A percentile compares a stretch with the other conserved stretches of the same genome.
phyloP scores from a whole-genome alignment of 2,113 vertebrate genomes.

The Maylandia zebra region DNA sequence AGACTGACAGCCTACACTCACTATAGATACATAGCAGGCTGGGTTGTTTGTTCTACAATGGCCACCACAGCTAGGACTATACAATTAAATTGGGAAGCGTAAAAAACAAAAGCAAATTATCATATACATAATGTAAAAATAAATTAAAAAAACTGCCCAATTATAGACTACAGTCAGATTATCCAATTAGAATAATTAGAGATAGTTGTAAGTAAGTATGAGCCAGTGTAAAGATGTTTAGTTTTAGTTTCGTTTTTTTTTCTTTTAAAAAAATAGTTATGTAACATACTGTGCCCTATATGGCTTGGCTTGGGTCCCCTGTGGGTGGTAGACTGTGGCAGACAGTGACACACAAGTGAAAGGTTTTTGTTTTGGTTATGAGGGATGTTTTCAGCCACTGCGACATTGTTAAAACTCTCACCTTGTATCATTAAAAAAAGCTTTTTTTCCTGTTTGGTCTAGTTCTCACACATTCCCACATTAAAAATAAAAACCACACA shows the following conservation, averaged over 20 bases:
- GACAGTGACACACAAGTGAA: not conserved
- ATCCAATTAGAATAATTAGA: not conserved
- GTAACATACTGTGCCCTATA: not conserved
- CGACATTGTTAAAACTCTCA: not conserved
- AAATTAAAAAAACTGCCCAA: fast-evolving
- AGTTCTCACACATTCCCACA: constrained; percentile 56
- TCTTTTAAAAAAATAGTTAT: not conserved
- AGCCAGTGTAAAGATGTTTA: not conserved
- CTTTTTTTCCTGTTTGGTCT: constrained; percentile 43
- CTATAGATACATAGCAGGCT: not conserved
- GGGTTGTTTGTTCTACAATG: not conserved
- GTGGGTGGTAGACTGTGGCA: not conserved
- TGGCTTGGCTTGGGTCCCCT: not conserved
- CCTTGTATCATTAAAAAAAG: not conserved
- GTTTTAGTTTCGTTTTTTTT: fast-evolving
- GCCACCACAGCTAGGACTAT: not conserved
- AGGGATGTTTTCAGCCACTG: not conserved
- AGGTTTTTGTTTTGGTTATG: not conserved
- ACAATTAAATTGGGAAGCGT: not conserved
- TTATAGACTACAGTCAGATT: not conserved
- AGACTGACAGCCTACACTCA: not conserved
- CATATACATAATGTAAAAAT: not conserved
- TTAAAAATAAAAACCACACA: not conserved
- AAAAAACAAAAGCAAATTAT: not conserved
- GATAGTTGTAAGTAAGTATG: not conserved